Conservation (phyloP, 2,888 invertebrate species). For the Bruchidius siliquastri region DNA sequence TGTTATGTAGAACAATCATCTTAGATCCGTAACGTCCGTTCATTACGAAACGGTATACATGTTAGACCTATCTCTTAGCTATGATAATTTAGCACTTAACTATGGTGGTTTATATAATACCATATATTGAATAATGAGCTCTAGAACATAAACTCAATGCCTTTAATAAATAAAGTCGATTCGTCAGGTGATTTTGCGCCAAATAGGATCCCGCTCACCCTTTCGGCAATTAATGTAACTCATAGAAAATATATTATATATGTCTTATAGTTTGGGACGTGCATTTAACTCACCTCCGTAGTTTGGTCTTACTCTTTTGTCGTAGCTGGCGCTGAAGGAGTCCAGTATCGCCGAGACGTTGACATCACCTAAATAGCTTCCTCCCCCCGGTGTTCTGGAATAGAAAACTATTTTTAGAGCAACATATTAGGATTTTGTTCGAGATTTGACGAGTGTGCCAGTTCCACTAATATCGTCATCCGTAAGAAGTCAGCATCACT, state of each 20-base stretch:
- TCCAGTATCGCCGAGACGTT: constrained; percentile 94
- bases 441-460: no score
- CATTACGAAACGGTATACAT: no score
- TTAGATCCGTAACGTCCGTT: no score
- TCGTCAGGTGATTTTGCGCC: background rate
- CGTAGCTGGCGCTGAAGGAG: constrained; percentile 94
- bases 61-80: no score
- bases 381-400: constrained; percentile 66
- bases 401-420: constrained; percentile 4
- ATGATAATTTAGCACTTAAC: no score
- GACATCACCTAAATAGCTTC: constrained; percentile 86
- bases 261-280: background rate
- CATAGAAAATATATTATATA: background rate
- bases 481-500: no score
- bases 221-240: background rate
- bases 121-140: no score
- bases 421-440: background rate
- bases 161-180: no score
- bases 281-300: constrained; percentile 79
- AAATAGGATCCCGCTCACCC: background rate
- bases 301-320: constrained; percentile 99
- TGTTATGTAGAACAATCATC: no score
- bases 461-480: no score
- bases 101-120: no score
- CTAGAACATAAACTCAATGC: no score